These are phyloP conservation scores for Tachina grossa DNA, from an alignment of 2,888 invertebrate species.

Conservation along the genomic window DNA sequence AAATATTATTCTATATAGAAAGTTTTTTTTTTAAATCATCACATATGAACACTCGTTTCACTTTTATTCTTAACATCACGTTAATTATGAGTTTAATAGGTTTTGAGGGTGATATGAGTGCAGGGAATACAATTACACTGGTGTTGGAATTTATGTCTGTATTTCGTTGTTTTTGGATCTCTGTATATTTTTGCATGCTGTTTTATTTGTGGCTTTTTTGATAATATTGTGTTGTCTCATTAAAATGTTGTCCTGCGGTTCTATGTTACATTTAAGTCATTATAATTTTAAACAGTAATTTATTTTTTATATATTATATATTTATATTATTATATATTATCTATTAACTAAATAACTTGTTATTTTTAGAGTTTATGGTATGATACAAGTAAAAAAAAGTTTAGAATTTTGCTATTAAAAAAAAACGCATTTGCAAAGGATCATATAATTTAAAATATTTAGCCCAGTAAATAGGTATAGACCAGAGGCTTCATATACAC, in stretches of 20 bases:
- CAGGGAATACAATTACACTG: neutral
- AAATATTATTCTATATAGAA: conserved; percentile 11
- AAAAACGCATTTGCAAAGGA: neutral
- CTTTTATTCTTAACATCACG: neutral
- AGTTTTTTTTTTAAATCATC: conserved; percentile 51
- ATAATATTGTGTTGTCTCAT: conserved; percentile 51
- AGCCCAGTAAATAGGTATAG: no score
- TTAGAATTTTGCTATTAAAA: neutral
- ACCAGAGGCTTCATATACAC: no score
- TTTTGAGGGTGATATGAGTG: neutral
- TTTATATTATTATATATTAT: no score
- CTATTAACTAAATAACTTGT: conserved; percentile 20
- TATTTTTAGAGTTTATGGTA: conserved; percentile 20
- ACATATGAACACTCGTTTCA: conserved; percentile 17
- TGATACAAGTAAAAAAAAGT: neutral
- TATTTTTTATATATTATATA: no score
- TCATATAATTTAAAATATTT: no score
- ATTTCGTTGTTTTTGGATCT: conserved; percentile 39
- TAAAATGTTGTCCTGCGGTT: conserved; percentile 54
- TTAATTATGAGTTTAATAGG: neutral
- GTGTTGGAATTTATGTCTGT: conserved; percentile 50
- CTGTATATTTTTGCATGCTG: neutral
- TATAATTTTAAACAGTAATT: conserved; percentile 44
- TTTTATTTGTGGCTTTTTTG: conserved; percentile 49
- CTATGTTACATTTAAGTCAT: conserved; percentile 46